phyloP scores from a whole-genome alignment of 2,888 invertebrate genomes.

The Cheilosia vernalis region DNA sequence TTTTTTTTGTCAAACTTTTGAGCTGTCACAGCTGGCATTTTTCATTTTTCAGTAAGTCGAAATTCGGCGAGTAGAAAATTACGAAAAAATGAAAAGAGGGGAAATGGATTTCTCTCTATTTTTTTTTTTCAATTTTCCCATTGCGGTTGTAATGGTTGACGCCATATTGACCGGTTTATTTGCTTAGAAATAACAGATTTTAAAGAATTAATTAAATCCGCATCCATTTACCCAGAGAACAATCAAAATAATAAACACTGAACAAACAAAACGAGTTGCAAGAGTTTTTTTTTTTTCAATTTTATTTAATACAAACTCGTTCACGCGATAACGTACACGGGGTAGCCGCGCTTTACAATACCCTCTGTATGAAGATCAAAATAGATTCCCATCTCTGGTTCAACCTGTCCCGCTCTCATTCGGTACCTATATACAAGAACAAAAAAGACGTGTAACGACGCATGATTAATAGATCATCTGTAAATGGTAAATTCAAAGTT shows the following conservation, averaged over 20 bases:
- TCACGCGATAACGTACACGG: slow-evolving; percentile 81
- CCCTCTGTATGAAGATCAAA: slow-evolving; percentile 82
- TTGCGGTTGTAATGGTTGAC: too few relatives aligned
- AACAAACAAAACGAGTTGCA: neutral
- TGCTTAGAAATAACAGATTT: too few relatives aligned
- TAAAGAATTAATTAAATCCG: too few relatives aligned
- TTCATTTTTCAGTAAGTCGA: too few relatives aligned
- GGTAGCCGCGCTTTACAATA: slow-evolving; percentile 82
- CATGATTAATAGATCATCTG: slow-evolving; percentile 33
- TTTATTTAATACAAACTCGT: slow-evolving; percentile 15
- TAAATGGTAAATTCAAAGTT: slow-evolving; percentile 64
- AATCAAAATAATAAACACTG: neutral
- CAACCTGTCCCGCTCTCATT: slow-evolving; percentile 41
- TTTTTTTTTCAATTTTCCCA: too few relatives aligned
- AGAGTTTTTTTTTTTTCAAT: neutral
- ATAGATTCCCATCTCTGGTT: slow-evolving; percentile 84
- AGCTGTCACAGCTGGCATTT: too few relatives aligned
- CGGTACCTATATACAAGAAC: slow-evolving; percentile 53
- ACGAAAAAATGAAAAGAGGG: too few relatives aligned
- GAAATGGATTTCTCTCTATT: too few relatives aligned
- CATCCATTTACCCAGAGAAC: too few relatives aligned
- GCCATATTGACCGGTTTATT: too few relatives aligned
- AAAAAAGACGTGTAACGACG: neutral
- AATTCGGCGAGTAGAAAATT: too few relatives aligned
- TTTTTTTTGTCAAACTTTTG: too few relatives aligned